These are phyloP conservation scores for Umimayanthus kanabou DNA, from an alignment of 92 coral and sea anemone genomes.

Conservation along the genomic window DNA sequence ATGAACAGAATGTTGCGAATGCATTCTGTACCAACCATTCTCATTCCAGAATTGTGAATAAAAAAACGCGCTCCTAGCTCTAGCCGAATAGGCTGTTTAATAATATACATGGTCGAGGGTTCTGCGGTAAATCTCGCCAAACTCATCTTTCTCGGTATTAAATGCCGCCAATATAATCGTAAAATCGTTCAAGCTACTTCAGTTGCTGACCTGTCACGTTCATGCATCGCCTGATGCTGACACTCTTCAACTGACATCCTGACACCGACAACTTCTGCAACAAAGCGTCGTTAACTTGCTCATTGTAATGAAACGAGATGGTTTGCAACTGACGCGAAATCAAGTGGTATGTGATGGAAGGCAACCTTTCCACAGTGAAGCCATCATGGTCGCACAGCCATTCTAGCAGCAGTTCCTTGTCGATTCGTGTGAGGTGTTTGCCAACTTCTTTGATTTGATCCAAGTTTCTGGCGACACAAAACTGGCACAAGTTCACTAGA, in stretches of 20 bases:
- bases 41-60: too few species aligned
- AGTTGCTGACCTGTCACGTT: constrained; percentile 62
- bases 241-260: constrained; percentile 61
- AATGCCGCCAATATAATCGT: not conserved
- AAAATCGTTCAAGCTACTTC: not conserved
- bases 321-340: constrained; percentile 59
- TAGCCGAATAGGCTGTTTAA: too few species aligned
- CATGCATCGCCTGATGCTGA: constrained; percentile 57
- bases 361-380: constrained; percentile 60
- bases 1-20: too few species aligned
- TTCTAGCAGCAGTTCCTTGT: constrained; percentile 72
- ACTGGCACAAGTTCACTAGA: constrained; percentile 67
- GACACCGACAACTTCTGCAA: constrained; percentile 57
- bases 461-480: constrained; percentile 75
- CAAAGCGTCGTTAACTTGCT: constrained; percentile 65
- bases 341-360: constrained; percentile 59
- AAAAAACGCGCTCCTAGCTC: too few species aligned
- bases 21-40: too few species aligned
- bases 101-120: too few species aligned
- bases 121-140: too few species aligned
- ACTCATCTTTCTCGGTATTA: too few species aligned
- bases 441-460: constrained; percentile 66
- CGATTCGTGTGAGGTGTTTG: constrained; percentile 56
- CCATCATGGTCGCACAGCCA: constrained; percentile 84
- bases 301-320: constrained; percentile 61